phyloP scores from a whole-genome alignment of 1,140 invertebrate species.

The Monomorium pharaonis region DNA sequence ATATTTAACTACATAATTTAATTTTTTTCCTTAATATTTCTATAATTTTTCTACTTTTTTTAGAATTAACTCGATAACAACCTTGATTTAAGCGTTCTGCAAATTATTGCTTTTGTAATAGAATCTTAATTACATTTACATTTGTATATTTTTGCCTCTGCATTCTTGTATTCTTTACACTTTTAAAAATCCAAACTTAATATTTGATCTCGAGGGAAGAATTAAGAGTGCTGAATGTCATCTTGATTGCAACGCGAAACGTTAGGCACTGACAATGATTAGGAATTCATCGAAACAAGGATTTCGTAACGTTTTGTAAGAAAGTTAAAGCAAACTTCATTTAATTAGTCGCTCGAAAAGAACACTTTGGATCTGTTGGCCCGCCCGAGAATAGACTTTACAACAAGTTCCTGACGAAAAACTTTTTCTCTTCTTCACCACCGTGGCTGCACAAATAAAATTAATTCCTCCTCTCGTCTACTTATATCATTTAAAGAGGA shows the following conservation, averaged over 20 bases:
- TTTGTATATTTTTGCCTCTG: neutral
- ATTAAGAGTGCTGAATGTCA: neutral
- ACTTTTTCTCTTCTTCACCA: neutral
- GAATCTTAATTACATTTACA: neutral
- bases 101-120: neutral
- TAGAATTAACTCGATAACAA: neutral
- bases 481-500: neutral
- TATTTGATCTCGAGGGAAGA: neutral
- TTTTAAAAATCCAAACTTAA: neutral
- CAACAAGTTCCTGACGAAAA: neutral
- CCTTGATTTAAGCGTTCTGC: neutral
- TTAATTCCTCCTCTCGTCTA: conserved; percentile 17
- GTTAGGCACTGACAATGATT: neutral
- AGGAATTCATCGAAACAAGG: neutral
- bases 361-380: neutral
- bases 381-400: conserved; percentile 4
- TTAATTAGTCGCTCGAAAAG: conserved; percentile 15
- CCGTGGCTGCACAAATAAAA: conserved; percentile 25
- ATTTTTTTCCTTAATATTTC: too few species aligned
- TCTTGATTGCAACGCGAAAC: neutral
- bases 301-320: neutral
- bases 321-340: conserved; percentile 1
- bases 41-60: neutral
- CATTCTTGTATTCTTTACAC: neutral
- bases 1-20: too few species aligned